Conservation (phyloP, 2,888 invertebrate genomes). For the Leptinotarsa tumamoca region DNA sequence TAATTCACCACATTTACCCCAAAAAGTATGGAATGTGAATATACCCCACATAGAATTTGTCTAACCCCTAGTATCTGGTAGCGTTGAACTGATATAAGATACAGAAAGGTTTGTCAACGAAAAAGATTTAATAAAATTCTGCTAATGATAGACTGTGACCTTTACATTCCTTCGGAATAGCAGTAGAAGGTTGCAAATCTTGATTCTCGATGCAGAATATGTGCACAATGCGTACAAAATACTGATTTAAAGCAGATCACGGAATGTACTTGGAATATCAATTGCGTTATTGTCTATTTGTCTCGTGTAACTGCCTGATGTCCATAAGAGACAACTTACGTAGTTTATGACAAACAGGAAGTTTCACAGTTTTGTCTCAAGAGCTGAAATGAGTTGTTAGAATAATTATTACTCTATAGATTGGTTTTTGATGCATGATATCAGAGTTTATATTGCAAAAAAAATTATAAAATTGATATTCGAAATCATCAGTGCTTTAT, state of each 20-base stretch:
- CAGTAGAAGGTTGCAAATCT: constrained; percentile 3
- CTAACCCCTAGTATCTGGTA: no score
- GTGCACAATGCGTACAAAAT: constrained; percentile 1
- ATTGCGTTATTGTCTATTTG: not conserved
- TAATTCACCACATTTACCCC: no score
- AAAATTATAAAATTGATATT: no score
- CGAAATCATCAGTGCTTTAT: no score
- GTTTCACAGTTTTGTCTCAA: not conserved
- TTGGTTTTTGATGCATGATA: no score
- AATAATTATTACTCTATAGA: no score
- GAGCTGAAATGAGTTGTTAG: not conserved
- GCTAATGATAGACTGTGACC: not conserved
- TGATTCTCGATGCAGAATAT: not conserved
- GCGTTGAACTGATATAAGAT: no score
- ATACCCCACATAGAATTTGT: no score
- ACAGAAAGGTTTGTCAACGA: no score
- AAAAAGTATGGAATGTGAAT: no score
- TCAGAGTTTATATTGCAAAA: no score
- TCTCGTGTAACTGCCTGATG: not conserved
- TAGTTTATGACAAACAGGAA: not conserved
- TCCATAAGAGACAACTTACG: no score
- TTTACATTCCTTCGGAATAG: not conserved
- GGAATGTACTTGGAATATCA: not conserved
- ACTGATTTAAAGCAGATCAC: constrained; percentile 3
- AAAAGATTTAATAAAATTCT: not conserved